Percentiles rank a stretch among this genome's conserved stretches.
These are phyloP conservation scores for Sebastes cheni DNA, from an alignment of 2,797 vertebrate genomes.

Conservation along the genomic window DNA sequence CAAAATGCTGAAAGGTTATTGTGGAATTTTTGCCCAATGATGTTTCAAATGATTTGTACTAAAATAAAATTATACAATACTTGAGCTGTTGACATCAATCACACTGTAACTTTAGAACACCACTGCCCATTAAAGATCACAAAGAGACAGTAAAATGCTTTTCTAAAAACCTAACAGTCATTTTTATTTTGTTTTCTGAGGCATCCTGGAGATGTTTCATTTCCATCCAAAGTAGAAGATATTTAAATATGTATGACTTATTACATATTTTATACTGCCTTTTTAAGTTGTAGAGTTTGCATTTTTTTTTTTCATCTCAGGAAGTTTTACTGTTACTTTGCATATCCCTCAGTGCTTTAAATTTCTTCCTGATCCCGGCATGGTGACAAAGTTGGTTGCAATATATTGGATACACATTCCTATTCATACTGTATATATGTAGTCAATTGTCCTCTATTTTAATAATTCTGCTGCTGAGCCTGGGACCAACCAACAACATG, in stretches of 20 bases:
- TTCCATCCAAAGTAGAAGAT: neutral
- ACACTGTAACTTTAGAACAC: neutral
- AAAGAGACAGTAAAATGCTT: neutral
- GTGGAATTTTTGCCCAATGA: too few relatives aligned
- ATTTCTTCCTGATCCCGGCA: neutral
- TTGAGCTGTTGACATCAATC: neutral
- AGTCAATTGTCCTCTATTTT: neutral
- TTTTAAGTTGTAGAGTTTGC: neutral
- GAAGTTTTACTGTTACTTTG: neutral
- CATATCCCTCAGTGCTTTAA: neutral
- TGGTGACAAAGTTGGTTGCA: neutral
- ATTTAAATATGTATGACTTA: neutral
- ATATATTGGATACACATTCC: neutral
- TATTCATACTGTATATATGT: neutral
- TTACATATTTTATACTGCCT: neutral
- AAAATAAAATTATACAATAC: neutral
- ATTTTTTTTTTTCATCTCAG: neutral
- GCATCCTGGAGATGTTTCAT: neutral
- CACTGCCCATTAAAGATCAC: neutral
- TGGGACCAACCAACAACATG: neutral
- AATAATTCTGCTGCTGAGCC: neutral
- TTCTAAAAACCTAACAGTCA: neutral
- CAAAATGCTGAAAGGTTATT: too few relatives aligned
- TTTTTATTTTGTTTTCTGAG: neutral
- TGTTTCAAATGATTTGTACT: neutral